Conservation (phyloP, 1,140 invertebrate species). For the Heliothis virescens region DNA sequence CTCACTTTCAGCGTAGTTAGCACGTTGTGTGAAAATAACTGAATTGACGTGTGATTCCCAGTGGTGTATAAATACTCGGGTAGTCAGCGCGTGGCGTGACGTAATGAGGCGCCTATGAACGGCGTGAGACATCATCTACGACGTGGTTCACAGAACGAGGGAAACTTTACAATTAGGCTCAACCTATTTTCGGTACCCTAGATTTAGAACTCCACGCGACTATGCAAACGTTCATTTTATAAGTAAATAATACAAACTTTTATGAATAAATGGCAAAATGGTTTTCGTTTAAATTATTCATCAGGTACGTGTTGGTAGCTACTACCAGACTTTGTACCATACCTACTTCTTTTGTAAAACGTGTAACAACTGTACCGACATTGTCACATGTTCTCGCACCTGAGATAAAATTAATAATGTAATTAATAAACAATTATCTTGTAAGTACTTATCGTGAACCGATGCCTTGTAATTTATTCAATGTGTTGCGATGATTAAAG, state of each 20-base stretch:
- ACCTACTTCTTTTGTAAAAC: background rate
- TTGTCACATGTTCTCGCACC: slow-evolving; percentile 7
- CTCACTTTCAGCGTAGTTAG: slow-evolving; percentile 17
- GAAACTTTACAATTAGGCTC: slow-evolving; percentile 30
- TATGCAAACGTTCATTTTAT: too few relatives aligned
- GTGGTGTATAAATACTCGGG: slow-evolving; percentile 24
- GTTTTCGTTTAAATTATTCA: too few relatives aligned
- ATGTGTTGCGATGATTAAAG: too few relatives aligned
- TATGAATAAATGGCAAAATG: too few relatives aligned
- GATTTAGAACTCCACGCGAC: background rate
- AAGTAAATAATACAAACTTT: background rate
- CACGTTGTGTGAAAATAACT: slow-evolving; percentile 22
- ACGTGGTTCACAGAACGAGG: slow-evolving; percentile 5
- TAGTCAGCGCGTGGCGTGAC: slow-evolving; percentile 26
- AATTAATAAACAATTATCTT: slow-evolving; percentile 16
- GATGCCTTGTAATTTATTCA: slow-evolving; percentile 1
- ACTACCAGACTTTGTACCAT: too few relatives aligned
- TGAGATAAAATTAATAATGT: slow-evolving; percentile 2
- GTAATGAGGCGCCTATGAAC: slow-evolving; percentile 10
- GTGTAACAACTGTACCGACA: background rate
- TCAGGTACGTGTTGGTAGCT: too few relatives aligned
- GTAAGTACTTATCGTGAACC: background rate
- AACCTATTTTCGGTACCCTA: background rate
- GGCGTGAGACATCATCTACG: slow-evolving; percentile 14
- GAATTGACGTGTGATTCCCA: slow-evolving; percentile 16